Percentiles rank a stretch among this genome's conserved stretches.
These are phyloP conservation scores for Corythornis cristatus DNA, from an alignment of 2,113 vertebrate species.

Conservation along the genomic window DNA sequence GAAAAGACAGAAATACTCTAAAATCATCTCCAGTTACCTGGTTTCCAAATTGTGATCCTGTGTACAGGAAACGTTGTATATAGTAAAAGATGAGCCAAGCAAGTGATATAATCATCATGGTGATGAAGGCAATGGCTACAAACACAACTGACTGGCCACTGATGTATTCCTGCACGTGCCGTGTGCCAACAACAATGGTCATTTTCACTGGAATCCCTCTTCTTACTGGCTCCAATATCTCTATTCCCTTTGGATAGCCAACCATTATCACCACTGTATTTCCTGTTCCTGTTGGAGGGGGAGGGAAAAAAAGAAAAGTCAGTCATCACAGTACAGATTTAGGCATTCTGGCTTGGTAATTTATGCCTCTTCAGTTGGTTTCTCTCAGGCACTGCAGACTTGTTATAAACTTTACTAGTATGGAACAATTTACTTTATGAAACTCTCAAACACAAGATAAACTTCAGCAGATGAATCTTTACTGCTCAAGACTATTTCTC, in stretches of 20 bases:
- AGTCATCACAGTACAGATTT: not conserved
- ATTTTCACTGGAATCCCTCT: conserved; percentile 79
- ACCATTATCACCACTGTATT: conserved; percentile 83
- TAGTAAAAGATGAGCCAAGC: conserved; percentile 85
- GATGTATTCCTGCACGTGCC: conserved; percentile 77
- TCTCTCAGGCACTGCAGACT: not conserved
- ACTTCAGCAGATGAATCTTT: not conserved
- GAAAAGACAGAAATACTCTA: not conserved
- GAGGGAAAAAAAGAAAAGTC: not conserved
- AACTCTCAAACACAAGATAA: not conserved
- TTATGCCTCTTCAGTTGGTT: not conserved
- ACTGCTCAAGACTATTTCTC: not conserved
- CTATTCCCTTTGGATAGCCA: conserved; percentile 81
- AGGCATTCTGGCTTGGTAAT: not conserved
- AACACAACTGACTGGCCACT: conserved; percentile 82
- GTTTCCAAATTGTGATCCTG: conserved; percentile 79
- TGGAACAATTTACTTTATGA: not conserved
- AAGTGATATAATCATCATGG: conserved; percentile 83
- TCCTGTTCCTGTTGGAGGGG: conserved; percentile 73
- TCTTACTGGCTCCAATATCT: conserved; percentile 78
- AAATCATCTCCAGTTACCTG: conserved; percentile 73
- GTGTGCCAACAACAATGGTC: conserved; percentile 75
- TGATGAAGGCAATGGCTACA: conserved; percentile 83
- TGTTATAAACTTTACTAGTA: not conserved
- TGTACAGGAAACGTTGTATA: conserved; percentile 81